These are phyloP conservation scores for Leptocoma aspasia DNA, from an alignment of 2,113 vertebrate genomes.

Conservation along the genomic window DNA sequence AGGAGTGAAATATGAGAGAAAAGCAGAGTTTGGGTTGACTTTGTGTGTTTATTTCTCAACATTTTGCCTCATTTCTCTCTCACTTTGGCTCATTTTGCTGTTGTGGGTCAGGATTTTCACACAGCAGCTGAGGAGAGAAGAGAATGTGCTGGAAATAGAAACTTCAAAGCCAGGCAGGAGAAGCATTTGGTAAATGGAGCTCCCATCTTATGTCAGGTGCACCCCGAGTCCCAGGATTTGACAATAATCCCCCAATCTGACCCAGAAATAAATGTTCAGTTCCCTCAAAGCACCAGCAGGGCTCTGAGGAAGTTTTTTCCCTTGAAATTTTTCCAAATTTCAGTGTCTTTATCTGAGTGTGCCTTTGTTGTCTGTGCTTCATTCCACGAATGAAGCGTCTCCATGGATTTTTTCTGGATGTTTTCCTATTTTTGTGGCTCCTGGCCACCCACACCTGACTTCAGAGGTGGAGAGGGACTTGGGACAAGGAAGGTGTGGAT, in stretches of 20 bases:
- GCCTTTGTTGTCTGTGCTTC: background rate
- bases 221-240: background rate
- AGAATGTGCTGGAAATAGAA: background rate
- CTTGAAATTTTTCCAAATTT: background rate
- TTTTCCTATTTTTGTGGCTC: background rate
- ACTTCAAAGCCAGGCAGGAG: background rate
- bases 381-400: background rate
- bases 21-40: background rate
- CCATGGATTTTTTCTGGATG: background rate
- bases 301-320: background rate
- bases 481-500: background rate
- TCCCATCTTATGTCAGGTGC: background rate
- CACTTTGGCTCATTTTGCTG: background rate
- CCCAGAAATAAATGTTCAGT: background rate
- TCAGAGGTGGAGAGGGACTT: background rate
- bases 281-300: background rate
- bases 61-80: background rate
- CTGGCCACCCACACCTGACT: background rate
- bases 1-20: background rate
- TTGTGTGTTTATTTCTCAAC: background rate
- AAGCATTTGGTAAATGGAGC: background rate
- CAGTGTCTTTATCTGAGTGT: rapidly evolving
- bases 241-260: background rate
- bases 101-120: background rate
- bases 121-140: background rate